Conservation (phyloP, 2,113 vertebrate genomes). For the Clarias magur region DNA sequence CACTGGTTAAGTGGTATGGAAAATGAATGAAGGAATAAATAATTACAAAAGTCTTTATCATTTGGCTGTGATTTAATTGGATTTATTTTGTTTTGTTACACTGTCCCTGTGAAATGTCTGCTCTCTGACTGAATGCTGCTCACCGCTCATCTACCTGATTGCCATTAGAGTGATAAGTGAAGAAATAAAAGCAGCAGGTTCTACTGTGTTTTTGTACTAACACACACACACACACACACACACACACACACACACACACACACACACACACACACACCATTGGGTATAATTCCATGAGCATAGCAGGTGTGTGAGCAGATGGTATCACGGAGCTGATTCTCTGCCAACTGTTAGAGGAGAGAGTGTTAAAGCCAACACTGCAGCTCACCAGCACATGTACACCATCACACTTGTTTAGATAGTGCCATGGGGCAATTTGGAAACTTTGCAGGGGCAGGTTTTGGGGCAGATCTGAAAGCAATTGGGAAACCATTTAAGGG, state of each 20-base stretch:
- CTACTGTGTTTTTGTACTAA: neutral
- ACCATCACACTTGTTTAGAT: neutral
- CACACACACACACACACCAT: constrained; percentile 4
- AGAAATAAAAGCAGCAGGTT: neutral
- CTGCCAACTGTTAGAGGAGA: constrained; percentile 18
- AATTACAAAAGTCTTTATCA: neutral
- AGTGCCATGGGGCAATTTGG: neutral
- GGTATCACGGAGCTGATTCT: neutral
- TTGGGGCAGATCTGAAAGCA: neutral
- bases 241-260: constrained; percentile 14
- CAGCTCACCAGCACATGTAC: neutral
- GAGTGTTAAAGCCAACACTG: neutral
- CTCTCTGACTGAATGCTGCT: neutral
- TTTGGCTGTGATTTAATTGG: neutral
- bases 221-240: constrained; percentile 5
- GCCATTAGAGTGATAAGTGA: neutral
- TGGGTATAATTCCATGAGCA: constrained; percentile 2
- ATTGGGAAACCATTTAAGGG: neutral
- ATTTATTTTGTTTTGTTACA: neutral
- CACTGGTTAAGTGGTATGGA: too few species aligned
- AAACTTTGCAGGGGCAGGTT: neutral
- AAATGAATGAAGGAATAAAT: too few species aligned
- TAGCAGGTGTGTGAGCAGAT: constrained; percentile 21
- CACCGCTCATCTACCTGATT: too few species aligned
- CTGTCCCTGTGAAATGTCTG: neutral